A percentile compares a stretch with the other conserved stretches of the same genome.
Conservation (phyloP, 2,113 vertebrate species). For the Zosterops borbonicus region DNA sequence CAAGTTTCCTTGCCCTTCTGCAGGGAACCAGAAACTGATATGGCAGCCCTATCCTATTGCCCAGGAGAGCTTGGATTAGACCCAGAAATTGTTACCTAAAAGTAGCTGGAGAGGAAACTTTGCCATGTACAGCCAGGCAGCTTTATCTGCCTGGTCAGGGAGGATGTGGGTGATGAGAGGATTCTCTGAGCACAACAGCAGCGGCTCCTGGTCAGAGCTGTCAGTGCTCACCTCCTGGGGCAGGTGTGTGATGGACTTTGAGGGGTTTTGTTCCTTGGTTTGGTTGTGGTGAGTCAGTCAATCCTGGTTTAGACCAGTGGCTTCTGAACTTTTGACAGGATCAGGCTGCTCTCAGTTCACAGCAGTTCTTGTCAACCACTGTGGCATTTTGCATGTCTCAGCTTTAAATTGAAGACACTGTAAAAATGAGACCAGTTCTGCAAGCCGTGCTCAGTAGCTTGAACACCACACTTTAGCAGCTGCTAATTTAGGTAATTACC, state of each 20-base stretch:
- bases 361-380: neutral
- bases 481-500: neutral
- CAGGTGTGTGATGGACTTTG: neutral
- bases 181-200: neutral
- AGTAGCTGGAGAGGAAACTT: neutral
- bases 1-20: neutral
- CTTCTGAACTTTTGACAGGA: neutral
- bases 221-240: neutral
- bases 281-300: neutral
- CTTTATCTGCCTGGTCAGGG: neutral
- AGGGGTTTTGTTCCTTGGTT: neutral
- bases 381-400: neutral
- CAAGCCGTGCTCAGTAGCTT: neutral
- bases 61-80: neutral
- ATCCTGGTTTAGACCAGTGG: neutral
- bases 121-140: neutral
- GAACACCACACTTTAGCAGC: neutral
- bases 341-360: neutral
- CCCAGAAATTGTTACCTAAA: neutral
- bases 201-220: neutral
- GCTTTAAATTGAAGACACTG: neutral
- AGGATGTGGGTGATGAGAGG: neutral
- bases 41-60: neutral
- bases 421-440: constrained; percentile 7
- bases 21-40: neutral